Percentiles rank a stretch among this genome's conserved stretches.
These are phyloP conservation scores for Oryzias melastigma DNA, from an alignment of 2,113 vertebrate genomes.

Conservation along the genomic window DNA sequence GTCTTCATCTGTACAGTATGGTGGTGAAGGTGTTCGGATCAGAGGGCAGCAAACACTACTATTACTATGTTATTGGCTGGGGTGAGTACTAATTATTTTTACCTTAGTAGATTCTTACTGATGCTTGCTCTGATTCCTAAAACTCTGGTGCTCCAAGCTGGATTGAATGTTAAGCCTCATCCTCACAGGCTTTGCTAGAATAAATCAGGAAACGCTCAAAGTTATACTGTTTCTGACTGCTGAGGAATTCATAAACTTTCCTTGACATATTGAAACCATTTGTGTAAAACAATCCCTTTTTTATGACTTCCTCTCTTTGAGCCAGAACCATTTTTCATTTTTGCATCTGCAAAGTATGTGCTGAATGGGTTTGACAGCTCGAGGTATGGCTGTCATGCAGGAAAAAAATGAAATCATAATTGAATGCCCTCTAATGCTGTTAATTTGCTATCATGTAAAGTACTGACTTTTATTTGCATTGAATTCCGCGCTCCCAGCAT, in stretches of 20 bases:
- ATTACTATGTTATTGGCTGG: conserved; percentile 93
- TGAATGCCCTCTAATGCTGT: too few relatives aligned
- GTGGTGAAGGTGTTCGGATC: conserved; percentile 96
- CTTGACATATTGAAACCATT: conserved; percentile 66
- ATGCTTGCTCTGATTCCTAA: background rate
- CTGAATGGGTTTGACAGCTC: conserved; percentile 29
- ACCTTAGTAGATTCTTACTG: background rate
- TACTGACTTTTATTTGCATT: too few relatives aligned
- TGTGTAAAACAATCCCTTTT: conserved; percentile 49
- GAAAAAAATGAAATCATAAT: background rate
- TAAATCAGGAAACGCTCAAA: conserved; percentile 6
- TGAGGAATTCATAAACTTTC: conserved; percentile 34
- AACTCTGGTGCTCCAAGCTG: conserved; percentile 3
- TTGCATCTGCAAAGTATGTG: conserved; percentile 47
- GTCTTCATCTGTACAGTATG: conserved; percentile 96
- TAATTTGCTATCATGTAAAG: too few relatives aligned
- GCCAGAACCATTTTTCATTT: conserved; percentile 54
- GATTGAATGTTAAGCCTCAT: background rate
- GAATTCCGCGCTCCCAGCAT: too few relatives aligned
- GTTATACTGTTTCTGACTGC: conserved; percentile 28
- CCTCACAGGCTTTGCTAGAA: background rate
- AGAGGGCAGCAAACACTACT: conserved; percentile 90
- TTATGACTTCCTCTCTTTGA: conserved; percentile 59
- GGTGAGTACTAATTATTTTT: conserved; percentile 72
- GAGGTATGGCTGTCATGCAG: conserved; percentile 7